These are phyloP conservation scores for Idris sp. DNA, from an alignment of 1,140 invertebrate species.

Conservation along the genomic window DNA sequence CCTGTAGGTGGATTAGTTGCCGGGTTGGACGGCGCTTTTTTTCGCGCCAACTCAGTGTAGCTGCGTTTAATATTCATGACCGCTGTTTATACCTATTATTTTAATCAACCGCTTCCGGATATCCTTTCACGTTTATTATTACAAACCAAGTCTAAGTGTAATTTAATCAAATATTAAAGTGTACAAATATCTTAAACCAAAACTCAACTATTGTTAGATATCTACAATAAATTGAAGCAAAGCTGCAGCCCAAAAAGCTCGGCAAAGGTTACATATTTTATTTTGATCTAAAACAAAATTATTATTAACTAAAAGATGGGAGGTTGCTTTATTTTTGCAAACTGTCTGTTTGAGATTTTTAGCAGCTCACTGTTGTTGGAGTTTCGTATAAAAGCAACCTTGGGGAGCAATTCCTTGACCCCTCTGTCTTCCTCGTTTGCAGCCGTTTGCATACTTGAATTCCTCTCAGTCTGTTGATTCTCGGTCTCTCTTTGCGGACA, in stretches of 20 bases:
- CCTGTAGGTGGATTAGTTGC: slow-evolving; percentile 45
- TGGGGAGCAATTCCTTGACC: slow-evolving; percentile 48
- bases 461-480: slow-evolving; percentile 35
- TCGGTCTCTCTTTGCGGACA: slow-evolving; percentile 46
- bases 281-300: too few relatives aligned
- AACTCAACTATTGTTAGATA: too few relatives aligned
- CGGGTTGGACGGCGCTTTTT: slow-evolving; percentile 39
- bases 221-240: too few relatives aligned
- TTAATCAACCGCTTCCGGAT: slow-evolving; percentile 50
- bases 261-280: too few relatives aligned
- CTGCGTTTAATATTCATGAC: slow-evolving; percentile 54
- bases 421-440: slow-evolving; percentile 35
- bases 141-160: slow-evolving; percentile 18
- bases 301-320: too few relatives aligned
- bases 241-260: too few relatives aligned
- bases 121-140: slow-evolving; percentile 34
- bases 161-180: too few relatives aligned
- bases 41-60: slow-evolving; percentile 24
- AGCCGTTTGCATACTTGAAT: slow-evolving; percentile 50
- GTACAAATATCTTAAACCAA: too few relatives aligned
- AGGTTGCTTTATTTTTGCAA: too few relatives aligned
- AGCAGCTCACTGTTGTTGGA: too few relatives aligned
- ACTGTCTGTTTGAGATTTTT: slow-evolving; percentile 13
- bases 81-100: slow-evolving; percentile 57
- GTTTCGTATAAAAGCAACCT: slow-evolving; percentile 61